These are phyloP conservation scores for Sorex fumeus DNA, from an alignment of 2,113 vertebrate species.

Conservation along the genomic window DNA sequence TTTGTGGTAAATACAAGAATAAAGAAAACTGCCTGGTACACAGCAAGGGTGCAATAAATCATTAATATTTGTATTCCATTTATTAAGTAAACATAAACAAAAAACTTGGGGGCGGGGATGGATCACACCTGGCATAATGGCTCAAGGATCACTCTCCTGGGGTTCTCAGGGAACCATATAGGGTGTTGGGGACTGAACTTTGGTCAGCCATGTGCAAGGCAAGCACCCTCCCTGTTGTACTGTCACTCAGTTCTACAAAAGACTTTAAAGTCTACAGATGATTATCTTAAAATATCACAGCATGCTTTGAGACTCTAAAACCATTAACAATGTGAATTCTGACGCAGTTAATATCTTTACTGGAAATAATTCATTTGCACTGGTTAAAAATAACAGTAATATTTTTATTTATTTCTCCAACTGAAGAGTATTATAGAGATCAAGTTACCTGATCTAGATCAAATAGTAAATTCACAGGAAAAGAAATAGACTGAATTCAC, in stretches of 20 bases:
- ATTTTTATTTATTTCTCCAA: slow-evolving; percentile 37
- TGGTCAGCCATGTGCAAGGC: too few relatives aligned
- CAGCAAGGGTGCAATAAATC: not conserved
- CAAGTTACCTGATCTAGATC: not conserved
- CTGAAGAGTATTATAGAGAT: not conserved
- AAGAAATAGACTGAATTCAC: not conserved
- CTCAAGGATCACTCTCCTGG: too few relatives aligned
- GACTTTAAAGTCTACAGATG: not conserved
- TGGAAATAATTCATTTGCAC: slow-evolving; percentile 29
- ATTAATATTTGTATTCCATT: slow-evolving; percentile 40
- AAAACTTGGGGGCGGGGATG: too few relatives aligned
- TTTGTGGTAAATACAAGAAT: not conserved
- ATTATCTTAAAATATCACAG: not conserved
- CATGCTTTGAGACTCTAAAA: not conserved
- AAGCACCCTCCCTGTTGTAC: too few relatives aligned
- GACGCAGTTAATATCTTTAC: slow-evolving; percentile 45
- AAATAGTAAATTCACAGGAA: slow-evolving; percentile 29
- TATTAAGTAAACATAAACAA: slow-evolving; percentile 1
- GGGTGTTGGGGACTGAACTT: too few relatives aligned
- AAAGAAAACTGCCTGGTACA: not conserved
- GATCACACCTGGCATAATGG: too few relatives aligned
- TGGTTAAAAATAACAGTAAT: slow-evolving; percentile 5
- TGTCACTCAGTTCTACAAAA: too few relatives aligned
- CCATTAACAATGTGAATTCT: slow-evolving; percentile 4
- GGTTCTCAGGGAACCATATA: too few relatives aligned